Base-by-base conservation (phyloP, 2,113 vertebrate genomes). In the Phrynosoma blainvillii region DNA sequence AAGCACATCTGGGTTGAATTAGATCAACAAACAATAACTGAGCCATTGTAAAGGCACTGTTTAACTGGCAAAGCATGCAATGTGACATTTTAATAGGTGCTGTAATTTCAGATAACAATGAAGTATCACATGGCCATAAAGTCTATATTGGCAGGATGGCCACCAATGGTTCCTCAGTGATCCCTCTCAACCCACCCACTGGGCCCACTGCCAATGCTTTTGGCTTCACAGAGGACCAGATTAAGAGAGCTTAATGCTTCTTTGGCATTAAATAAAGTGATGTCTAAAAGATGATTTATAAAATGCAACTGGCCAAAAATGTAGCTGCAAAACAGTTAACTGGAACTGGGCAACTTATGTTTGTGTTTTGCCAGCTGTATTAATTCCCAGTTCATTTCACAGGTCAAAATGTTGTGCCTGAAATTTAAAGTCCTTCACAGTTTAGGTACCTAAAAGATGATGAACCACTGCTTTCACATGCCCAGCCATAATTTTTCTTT, bases 21-120 rank as follows among this genome's bases (percentile, higher is more conserved):
- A 88, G 42, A 78, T 70, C 65, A 36, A 78, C 74, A 91, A 94
- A 86, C 93, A 92, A 89, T 94, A 92, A 90, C 74, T 40, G 73
- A 87, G 10, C 86, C 42, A 32, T 4, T 73, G 73, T 79, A 87
- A 87, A 90, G 87, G 74, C 77, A 40, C 42, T 40, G 82, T 83
- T 88, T 52, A 56, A 66, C 20, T 87, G 81, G 81, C 65, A 84
- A 56, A 81, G 79, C 40, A 83, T 78, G 62, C 62, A 52, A 70
- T 52, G 73, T 70, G 59, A 36, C n/a, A 71, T 82, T 77, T 76
- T 54, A 42, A 78, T 78, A 87, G 95, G 93, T 91, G 81, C 74
- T 76, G 85, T 82, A 82, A 87, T 62, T 1, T 88, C 25, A 89
- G 89, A 82, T 79, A 79, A 59, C 30, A 40, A 78, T n/a, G 25